Conservation (phyloP, 2,113 vertebrate species). For the Neoarius graeffei region DNA sequence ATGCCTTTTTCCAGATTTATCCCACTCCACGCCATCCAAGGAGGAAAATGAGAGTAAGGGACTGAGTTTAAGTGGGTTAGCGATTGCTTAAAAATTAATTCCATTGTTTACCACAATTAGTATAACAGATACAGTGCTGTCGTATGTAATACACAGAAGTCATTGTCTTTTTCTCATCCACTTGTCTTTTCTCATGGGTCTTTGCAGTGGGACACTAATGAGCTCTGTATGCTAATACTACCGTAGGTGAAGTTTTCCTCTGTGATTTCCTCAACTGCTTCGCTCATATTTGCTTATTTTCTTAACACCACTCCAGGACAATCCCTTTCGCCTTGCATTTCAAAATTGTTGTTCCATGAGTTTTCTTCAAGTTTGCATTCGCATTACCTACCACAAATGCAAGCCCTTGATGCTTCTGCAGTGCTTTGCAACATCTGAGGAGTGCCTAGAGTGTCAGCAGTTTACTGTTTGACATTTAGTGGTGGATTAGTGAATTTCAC, state of each 20-base stretch:
- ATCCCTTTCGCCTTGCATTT: conserved; percentile 33
- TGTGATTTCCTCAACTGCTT: conserved; percentile 42
- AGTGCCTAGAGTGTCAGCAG: conserved; percentile 50
- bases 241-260: conserved; percentile 59
- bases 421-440: conserved; percentile 12
- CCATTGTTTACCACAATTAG: background rate
- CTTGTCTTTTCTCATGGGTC: conserved; percentile 13
- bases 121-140: background rate
- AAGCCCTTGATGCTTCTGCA: conserved; percentile 8
- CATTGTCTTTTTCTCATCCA: background rate
- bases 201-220: conserved; percentile 63
- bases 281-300: conserved; percentile 27
- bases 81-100: conserved; percentile 10
- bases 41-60: background rate
- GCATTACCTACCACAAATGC: conserved; percentile 12
- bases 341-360: background rate
- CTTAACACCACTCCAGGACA: conserved; percentile 59
- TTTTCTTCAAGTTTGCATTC: conserved; percentile 19
- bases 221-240: conserved; percentile 70
- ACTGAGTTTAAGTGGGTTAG: background rate
- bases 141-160: background rate
- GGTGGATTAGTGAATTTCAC: conserved; percentile 43
- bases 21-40: conserved; percentile 53
- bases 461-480: conserved; percentile 57
- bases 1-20: conserved; percentile 63